Evolutionary conservation across 1,140 invertebrate species (phyloP), one percentile per base, ranked within the genome.

Genomic region (Pogonomyrmex californicus): DNA sequence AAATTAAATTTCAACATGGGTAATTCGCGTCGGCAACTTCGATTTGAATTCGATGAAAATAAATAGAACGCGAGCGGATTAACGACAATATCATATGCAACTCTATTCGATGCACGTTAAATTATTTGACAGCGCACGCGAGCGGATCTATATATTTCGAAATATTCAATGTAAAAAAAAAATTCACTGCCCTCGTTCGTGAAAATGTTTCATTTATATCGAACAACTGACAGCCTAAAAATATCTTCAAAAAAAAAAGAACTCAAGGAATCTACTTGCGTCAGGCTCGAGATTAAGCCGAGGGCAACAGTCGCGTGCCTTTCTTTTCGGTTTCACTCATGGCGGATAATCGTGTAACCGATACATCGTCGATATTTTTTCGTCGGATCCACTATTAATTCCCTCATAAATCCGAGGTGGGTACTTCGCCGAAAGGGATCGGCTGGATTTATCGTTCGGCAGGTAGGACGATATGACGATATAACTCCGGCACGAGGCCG

Each of bases 391-490:
- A 68, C 75, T 89, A 91, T 92, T 92, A 92, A 90, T 91, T 87
- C 90, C 65, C 56, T 70, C 82, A 86, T 91, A 89, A 90, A 91
- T 92, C 86, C 63, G 75, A 85, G n/a, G 73, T 79, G 88, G 81
- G 76, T 90, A 62, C 81, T 76, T 87, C 85, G 88, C 23, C 88
- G 87, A 91, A 90, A 90, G 87, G 88, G 73, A 87, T 91, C 87
- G 85, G 51, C 44, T 70, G 60, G 89, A 89, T 91, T 92, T 92
- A 92, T 92, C 87, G 90, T 82, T 87, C 86, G 83, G 88, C 90
- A 91, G 87, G 87, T 93, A 90, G 75, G 86, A 91, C 90, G 91
- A 92, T 89, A 89, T 75, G 87, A 90, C 87, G 89, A 90, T 83
- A 90, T 93, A 93, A 93, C 91, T 92, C 85, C 87, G 88, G 86